Percentiles rank a stretch among this genome's conserved stretches.
These are phyloP conservation scores for Pseudonaja textilis DNA, from an alignment of 2,113 vertebrate genomes.

Conservation along the genomic window DNA sequence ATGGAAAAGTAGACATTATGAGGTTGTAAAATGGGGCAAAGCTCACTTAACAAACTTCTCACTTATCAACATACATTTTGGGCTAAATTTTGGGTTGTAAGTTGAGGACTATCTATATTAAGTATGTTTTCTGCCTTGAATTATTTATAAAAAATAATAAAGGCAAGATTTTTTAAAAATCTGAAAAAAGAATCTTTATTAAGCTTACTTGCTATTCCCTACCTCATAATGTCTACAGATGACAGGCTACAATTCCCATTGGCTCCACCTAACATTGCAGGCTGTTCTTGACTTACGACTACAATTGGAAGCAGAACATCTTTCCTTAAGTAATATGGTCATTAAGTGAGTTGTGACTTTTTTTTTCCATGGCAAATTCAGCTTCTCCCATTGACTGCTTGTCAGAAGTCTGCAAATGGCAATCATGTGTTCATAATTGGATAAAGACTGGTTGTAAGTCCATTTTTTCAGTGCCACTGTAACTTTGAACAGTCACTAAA, in stretches of 20 bases:
- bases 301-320: neutral
- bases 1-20: neutral
- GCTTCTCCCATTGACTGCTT: neutral
- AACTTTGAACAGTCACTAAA: neutral
- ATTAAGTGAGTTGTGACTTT: neutral
- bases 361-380: neutral
- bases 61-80: neutral
- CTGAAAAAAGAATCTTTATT: neutral
- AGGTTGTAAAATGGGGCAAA: neutral
- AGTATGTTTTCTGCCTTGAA: neutral
- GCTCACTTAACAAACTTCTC: neutral
- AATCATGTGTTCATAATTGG: neutral
- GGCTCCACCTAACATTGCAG: neutral
- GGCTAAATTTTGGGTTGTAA: neutral
- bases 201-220: neutral
- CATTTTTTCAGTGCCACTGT: neutral
- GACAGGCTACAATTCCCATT: neutral
- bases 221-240: neutral
- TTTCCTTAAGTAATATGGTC: neutral
- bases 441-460: neutral
- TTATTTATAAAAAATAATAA: neutral
- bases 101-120: neutral
- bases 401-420: neutral
- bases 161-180: neutral
- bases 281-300: neutral